These are phyloP conservation scores for Equus quagga DNA, from an alignment of 2,113 vertebrate species.

Conservation along the genomic window DNA sequence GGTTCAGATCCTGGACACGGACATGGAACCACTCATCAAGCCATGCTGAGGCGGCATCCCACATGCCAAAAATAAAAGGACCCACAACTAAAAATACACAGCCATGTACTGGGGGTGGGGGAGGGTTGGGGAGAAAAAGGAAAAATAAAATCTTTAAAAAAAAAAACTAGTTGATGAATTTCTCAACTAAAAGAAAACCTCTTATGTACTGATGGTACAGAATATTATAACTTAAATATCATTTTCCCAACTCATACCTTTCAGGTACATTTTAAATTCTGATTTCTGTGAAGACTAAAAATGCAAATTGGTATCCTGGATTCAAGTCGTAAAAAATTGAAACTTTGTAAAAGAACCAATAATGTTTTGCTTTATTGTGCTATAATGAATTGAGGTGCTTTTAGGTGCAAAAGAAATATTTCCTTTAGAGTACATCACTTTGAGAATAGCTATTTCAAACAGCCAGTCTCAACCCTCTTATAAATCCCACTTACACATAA, in stretches of 20 bases:
- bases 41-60: too few relatives aligned
- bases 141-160: too few relatives aligned
- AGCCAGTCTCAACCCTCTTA: neutral
- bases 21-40: too few relatives aligned
- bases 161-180: constrained; percentile 15
- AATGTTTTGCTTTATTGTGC: neutral
- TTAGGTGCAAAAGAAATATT: constrained; percentile 9
- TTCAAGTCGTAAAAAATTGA: constrained; percentile 22
- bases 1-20: too few relatives aligned
- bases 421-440: neutral
- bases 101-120: too few relatives aligned
- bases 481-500: constrained; percentile 41
- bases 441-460: constrained; percentile 50
- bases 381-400: neutral
- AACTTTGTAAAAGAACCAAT: neutral
- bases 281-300: neutral
- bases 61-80: too few relatives aligned
- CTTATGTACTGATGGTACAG: neutral
- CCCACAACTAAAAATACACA: too few relatives aligned
- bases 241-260: constrained; percentile 49
- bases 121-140: too few relatives aligned
- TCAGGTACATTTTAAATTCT: constrained; percentile 15
- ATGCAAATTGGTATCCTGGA: neutral
- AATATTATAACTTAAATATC: constrained; percentile 75
- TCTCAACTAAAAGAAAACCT: constrained; percentile 76